phyloP scores from a whole-genome alignment of 1,140 invertebrate genomes.

The Melanaphis sacchari region DNA sequence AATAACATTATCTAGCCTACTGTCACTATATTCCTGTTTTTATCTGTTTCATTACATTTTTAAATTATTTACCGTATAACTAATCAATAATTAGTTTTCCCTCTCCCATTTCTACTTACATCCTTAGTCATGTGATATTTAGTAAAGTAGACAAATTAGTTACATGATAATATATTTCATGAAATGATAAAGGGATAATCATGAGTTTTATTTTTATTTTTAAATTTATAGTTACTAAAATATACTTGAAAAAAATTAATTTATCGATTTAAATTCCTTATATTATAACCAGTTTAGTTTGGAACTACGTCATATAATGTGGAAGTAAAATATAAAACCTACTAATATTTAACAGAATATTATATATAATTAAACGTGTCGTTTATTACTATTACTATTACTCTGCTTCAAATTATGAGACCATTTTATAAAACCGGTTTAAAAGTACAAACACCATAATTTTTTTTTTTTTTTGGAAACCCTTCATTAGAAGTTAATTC shows the following conservation, averaged over 20 bases:
- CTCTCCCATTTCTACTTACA: not conserved
- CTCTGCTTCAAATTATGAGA: slow-evolving; percentile 7
- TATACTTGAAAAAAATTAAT: not conserved
- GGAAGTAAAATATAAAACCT: not conserved
- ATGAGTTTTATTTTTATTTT: not conserved
- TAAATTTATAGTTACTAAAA: not conserved
- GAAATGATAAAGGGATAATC: not conserved
- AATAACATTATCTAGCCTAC: too few relatives aligned
- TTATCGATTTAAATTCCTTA: not conserved
- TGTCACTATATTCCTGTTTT: not conserved
- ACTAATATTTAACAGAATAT: slow-evolving; percentile 23
- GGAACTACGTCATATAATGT: not conserved
- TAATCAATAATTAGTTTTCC: not conserved
- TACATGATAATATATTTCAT: not conserved
- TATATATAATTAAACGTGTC: slow-evolving; percentile 25
- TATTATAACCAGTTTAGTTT: slow-evolving; percentile 20
- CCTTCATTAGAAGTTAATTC: slow-evolving; percentile 4
- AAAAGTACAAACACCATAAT: not conserved
- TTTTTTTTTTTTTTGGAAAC: slow-evolving; percentile 4
- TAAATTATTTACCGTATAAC: not conserved
- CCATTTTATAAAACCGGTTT: slow-evolving; percentile 21
- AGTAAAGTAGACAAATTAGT: not conserved
- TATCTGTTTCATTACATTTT: not conserved
- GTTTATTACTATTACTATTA: slow-evolving; percentile 36
- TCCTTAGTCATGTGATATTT: not conserved